Evolutionary conservation across 2,888 invertebrate genomes (phyloP), one percentile per base, ranked within the genome.

Genomic region (Agriopis leucophaearia): DNA sequence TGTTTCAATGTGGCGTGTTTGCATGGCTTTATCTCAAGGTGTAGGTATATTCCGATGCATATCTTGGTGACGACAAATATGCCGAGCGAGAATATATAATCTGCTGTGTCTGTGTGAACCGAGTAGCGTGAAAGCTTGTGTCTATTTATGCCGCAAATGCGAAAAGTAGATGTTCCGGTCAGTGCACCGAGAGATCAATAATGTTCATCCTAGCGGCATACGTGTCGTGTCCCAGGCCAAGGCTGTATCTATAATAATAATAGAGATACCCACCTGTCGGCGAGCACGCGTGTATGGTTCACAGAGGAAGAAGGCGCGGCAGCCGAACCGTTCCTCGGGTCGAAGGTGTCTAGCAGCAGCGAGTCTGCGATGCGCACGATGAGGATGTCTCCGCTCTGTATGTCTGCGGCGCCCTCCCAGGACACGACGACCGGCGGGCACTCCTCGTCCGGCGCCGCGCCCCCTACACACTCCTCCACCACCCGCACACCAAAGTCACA

Each of bases 341-440:
- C 85, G 71, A 83, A 80, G 71, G 80, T 82, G 74, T 93, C 90
- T 65, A 94, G 90, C 64, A 96, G 91, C 78, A 94, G 88, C 63
- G 95, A 92, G 87, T 96, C 96, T 78, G 96, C 95, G 87, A 96
- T 96, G 87, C 96, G 95, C 55, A 96, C 96, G 84, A 96, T 94
- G 76, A 96, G 94, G 76, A 96, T 95, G 88, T 96, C 96, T 16
- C 96, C 96, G 74, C 95, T 96, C 87, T 96, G 96, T 75, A 96
- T 96, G 87, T 96, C 96, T 44, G 95, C 95, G 69, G 95, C 90
- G 55, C 95, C 96, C 81, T 96, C 95, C 96, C 96, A 96, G 69
- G 95, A 95, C 74, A 95, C 92, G 77, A 95, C 90, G 88, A 94
- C 94, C 74, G 95, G 94, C 74, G 93, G 90, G 78, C 95, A 95